Base-by-base conservation (phyloP, 2,888 invertebrate genomes). In the Tyria jacobaeae region DNA sequence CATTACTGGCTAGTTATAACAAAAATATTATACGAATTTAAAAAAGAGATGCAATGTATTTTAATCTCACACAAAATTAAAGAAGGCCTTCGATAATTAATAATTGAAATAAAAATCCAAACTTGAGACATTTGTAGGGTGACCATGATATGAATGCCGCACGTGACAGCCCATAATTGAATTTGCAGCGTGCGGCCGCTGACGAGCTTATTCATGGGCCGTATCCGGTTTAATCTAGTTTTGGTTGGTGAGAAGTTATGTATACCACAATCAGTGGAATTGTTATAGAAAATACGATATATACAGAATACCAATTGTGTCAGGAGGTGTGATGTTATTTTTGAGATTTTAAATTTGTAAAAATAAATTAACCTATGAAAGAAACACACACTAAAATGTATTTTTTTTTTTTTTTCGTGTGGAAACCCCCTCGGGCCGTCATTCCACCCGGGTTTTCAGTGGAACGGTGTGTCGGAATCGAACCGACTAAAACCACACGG, bases 201-300 rank as follows among this genome's bases (percentile, higher is more conserved):
- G 75, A 75, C 58, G 68, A 73, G 57, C 50, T 27, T 21, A 73
- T 76, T 75, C 73, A 76, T 10, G 39, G 64, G 52, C 55, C 60
- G 31, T 59, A 66, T 48, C 65, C 53, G 34, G 70, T 57, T 58
- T 71, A 73, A 75, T 73, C 60, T 49, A 57, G 66, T 76, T 76
- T 66, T 37, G 39, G 25, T n/a, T 49, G 39, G 73, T 57, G 44
- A 48, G 47, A 7, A n/a, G 34, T 54, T 41, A 52, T 57, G 54
- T 62, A 56, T 56, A 66, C 70, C 70, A 66, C 72, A 76, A 76
- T 76, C 66, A 76, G 21, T 2, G 25, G 39, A 37, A 76, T 76
- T 76, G 76, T 76, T 35, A 10, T 31, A 31, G 4, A 41, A 54
- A 54, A 55, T 27, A 21, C 4, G 55, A 44, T 55, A 44, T 27